Conservation (phyloP, 2,888 invertebrate species). For the Phlogophora meticulosa region DNA sequence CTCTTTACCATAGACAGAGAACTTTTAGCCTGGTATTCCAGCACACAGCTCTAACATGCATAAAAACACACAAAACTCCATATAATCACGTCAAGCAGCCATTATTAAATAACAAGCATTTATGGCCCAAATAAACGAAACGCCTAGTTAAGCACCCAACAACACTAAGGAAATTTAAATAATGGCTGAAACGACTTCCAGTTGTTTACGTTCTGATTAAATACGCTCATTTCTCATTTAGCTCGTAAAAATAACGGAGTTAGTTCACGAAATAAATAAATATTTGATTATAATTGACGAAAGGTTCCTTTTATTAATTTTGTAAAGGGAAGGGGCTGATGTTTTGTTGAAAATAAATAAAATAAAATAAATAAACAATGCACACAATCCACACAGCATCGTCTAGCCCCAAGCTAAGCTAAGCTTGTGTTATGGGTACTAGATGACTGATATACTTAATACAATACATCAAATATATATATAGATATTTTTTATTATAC, state of each 20-base stretch:
- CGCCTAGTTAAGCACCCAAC: slow-evolving; percentile 35
- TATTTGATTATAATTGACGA: slow-evolving; percentile 44
- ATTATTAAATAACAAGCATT: slow-evolving; percentile 37
- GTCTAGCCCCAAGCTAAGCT: too few relatives aligned
- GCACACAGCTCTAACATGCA: slow-evolving; percentile 3
- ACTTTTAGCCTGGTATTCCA: neutral
- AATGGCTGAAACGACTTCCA: slow-evolving; percentile 52
- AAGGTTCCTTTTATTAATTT: neutral
- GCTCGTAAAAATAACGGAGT: slow-evolving; percentile 45
- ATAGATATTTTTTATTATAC: too few relatives aligned
- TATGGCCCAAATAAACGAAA: slow-evolving; percentile 43
- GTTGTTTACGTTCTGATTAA: slow-evolving; percentile 61
- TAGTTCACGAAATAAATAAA: slow-evolving; percentile 46
- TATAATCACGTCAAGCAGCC: slow-evolving; percentile 24
- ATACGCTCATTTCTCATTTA: slow-evolving; percentile 57
- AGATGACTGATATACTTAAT: too few relatives aligned
- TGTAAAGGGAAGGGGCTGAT: too few relatives aligned
- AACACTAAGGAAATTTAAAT: slow-evolving; percentile 54
- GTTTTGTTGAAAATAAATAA: too few relatives aligned
- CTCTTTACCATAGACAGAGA: neutral
- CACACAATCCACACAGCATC: too few relatives aligned
- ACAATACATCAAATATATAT: too few relatives aligned
- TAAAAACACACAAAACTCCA: slow-evolving; percentile 11
- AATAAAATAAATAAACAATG: too few relatives aligned
- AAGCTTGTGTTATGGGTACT: too few relatives aligned